Conservation (phyloP, 2,888 invertebrate genomes). For the Apomyelois bistriatella region DNA sequence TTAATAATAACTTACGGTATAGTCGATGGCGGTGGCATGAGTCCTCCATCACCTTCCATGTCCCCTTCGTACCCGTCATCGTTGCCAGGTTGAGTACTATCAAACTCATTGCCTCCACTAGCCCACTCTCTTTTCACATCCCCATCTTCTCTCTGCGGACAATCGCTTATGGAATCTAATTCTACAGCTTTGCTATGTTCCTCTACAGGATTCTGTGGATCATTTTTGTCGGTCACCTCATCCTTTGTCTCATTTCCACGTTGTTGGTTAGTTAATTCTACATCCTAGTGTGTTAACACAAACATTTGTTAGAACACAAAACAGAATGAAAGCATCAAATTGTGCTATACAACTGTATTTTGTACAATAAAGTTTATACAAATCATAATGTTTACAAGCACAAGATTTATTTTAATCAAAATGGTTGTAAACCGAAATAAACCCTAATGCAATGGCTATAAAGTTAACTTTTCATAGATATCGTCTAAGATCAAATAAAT, state of each 20-base stretch:
- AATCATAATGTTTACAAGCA: no score
- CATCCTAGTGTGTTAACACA: constrained; percentile 57
- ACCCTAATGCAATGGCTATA: no score
- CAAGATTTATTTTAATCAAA: no score
- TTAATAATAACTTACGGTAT: constrained; percentile 62
- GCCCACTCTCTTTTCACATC: constrained; percentile 32
- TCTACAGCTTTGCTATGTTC: constrained; percentile 10
- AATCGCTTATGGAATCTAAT: constrained; percentile 46
- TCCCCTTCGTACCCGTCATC: constrained; percentile 83
- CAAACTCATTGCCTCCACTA: constrained; percentile 32
- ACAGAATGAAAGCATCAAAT: constrained; percentile 14
- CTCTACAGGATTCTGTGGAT: constrained; percentile 25
- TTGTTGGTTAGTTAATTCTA: constrained; percentile 49
- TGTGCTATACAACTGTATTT: no score
- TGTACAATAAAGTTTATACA: no score
- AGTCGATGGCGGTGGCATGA: constrained; percentile 92
- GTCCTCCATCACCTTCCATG: constrained; percentile 83
- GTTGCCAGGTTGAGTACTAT: constrained; percentile 55
- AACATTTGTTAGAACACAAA: constrained; percentile 31
- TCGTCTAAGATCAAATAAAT: no score
- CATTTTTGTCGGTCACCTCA: constrained; percentile 25
- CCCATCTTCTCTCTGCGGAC: constrained; percentile 50
- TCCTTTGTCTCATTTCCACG: constrained; percentile 27
- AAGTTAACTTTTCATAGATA: no score
- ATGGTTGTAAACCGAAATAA: no score